Conservation (phyloP, 1,140 invertebrate genomes). For the Thalassaphorura encarpata region DNA sequence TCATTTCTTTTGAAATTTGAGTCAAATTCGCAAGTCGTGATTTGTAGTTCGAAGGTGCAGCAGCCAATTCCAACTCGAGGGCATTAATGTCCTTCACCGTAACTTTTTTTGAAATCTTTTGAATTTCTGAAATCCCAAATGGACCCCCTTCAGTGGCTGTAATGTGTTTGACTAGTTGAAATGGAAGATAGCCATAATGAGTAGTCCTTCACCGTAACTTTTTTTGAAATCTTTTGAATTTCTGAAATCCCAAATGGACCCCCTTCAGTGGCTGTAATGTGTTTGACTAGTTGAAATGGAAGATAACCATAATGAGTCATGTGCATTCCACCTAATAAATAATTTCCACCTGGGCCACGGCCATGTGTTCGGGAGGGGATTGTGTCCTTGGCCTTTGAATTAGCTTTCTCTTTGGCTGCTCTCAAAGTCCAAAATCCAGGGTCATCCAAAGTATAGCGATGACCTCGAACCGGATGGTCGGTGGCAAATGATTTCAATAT, state of each 20-base stretch:
- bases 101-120: too few species aligned
- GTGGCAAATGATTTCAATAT: not conserved
- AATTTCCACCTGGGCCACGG: not conserved
- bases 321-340: slow-evolving; percentile 4
- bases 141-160: not conserved
- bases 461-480: slow-evolving; percentile 3
- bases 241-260: too few species aligned
- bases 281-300: not conserved
- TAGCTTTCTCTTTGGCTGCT: not conserved
- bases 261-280: not conserved
- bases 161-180: not conserved
- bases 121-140: too few species aligned
- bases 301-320: slow-evolving; percentile 1
- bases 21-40: not conserved
- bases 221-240: too few species aligned
- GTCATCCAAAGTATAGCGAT: slow-evolving; percentile 3
- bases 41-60: not conserved
- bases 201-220: too few species aligned
- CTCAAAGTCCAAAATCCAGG: slow-evolving; percentile 1
- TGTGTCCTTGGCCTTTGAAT: not conserved
- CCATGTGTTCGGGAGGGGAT: not conserved
- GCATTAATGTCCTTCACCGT: not conserved
- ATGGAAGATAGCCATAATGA: slow-evolving; percentile 1
- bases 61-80: not conserved
- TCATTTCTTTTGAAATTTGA: not conserved